Evolutionary conservation across 2,797 vertebrate genomes (phyloP).

Genomic region (Caiman crocodilus): DNA sequence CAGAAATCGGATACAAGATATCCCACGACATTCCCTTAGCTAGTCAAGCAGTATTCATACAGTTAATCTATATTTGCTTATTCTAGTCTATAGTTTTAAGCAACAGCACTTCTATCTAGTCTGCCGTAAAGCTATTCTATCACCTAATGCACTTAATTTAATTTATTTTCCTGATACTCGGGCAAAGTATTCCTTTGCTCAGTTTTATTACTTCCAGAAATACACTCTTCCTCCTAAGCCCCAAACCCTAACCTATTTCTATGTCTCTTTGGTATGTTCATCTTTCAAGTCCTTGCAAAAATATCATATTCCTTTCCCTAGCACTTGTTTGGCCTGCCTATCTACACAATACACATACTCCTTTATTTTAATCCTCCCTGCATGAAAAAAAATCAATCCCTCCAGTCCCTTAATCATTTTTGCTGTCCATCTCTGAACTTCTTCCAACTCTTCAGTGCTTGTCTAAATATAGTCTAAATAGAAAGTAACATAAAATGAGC

Average conservation of each 20-base stretch:
- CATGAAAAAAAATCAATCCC: neutral
- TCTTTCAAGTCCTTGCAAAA: neutral
- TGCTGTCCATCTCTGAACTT: neutral
- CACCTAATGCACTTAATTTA: rapidly evolving
- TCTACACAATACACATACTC: neutral
- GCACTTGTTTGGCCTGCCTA: neutral
- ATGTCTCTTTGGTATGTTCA: rapidly evolving
- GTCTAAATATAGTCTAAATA: neutral
- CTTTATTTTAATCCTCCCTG: neutral
- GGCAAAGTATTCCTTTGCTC: neutral
- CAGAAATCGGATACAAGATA: neutral
- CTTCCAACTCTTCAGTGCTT: neutral
- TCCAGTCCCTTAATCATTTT: neutral
- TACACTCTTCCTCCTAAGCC: neutral
- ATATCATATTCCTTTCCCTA: neutral
- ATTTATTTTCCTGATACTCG: neutral
- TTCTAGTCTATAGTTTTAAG: neutral
- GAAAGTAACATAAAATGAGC: neutral
- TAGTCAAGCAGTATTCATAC: rapidly evolving
- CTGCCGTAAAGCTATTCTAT: neutral
- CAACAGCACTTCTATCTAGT: neutral
- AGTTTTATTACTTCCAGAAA: neutral
- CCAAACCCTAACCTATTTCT: rapidly evolving
- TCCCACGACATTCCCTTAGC: neutral
- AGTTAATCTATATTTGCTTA: too few species aligned